Base-by-base conservation (phyloP, 2,888 invertebrate genomes). In the Lathronympha strigana region DNA sequence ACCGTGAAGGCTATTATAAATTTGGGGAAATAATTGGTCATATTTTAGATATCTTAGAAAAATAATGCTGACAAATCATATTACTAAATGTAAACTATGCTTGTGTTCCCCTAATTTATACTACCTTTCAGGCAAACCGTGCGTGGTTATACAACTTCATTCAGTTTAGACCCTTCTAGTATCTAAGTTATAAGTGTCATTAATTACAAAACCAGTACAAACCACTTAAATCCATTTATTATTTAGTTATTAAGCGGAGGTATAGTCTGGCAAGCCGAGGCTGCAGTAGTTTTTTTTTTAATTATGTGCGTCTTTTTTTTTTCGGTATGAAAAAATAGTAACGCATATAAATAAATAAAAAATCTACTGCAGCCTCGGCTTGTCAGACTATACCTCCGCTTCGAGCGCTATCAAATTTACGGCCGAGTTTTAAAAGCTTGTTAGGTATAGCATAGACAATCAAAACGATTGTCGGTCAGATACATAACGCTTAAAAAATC, bases 151-250 rank as follows among this genome's bases (percentile, higher is more conserved):
- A 19, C 28, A 55, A 55, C 8, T 54, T 17, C 2, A 38, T 28
- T 40, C 54, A 25, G 38, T 21, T 23, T 5, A 13, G 13, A 31
- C 51, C 51, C 28, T 17, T 28, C 28, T 17, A 31, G 50, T 15
- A 31, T 5, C 11, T 25, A 43, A 40, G 6, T 25, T 40, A 28
- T 15, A 40, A 25, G 17, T 55, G 40, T 55, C 25, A 55, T 54
- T 53, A 40, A 54, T 40, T 55, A 40, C 25, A 23, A 40, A 15
- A 57, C 28, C 19, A 45, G 31, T 45, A 57, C 45, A 15, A 43
- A 43, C 43, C 40, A 15, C 13, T 40, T 55, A 55, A 55, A 55
- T 55, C 28, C 43, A 43, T 19, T 55, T 55, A 40, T 8, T 38
- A 38, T 11, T 17, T 28, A 28, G 17, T 53, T 33, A 25, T 28